Evolutionary conservation across 37 sponge, comb jelly and placozoan genomes (phyloP).

Genomic region (Geodia barretti): DNA sequence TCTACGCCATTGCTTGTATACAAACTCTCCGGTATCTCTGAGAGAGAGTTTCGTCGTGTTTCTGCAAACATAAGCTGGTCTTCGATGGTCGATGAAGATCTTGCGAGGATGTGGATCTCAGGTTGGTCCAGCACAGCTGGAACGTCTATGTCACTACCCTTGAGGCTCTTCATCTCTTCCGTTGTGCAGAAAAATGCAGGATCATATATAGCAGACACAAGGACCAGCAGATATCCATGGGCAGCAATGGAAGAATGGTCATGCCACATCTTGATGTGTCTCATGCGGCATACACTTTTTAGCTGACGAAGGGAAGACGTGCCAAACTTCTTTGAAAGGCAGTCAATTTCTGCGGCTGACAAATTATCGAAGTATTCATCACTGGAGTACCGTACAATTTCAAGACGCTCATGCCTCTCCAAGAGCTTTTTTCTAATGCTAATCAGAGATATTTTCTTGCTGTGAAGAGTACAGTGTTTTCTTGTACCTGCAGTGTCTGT

Average conservation of each 20-base stretch:
- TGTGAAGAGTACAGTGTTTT: neutral
- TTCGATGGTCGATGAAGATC: slow-evolving; percentile 9
- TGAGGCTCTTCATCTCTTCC: slow-evolving; percentile 12
- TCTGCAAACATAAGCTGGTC: slow-evolving; percentile 13
- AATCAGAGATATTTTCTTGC: slow-evolving; percentile 16
- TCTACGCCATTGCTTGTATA: neutral
- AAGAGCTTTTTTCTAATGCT: slow-evolving; percentile 23
- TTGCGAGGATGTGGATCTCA: slow-evolving; percentile 17
- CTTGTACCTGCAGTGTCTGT: neutral
- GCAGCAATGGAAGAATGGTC: slow-evolving; percentile 19
- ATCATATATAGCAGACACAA: slow-evolving; percentile 23
- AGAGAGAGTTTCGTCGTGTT: slow-evolving; percentile 1
- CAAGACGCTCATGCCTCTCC: slow-evolving; percentile 18
- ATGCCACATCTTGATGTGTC: slow-evolving; percentile 25
- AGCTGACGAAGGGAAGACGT: neutral
- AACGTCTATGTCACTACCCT: slow-evolving; percentile 13
- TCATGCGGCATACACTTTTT: neutral
- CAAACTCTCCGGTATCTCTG: neutral
- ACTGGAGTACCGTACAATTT: slow-evolving; percentile 1
- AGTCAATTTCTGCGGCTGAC: neutral
- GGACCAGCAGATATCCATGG: slow-evolving; percentile 1
- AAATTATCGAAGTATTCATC: slow-evolving; percentile 28
- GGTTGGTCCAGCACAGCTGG: slow-evolving; percentile 12
- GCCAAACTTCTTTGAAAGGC: neutral
- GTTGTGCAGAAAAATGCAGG: slow-evolving; percentile 19